phyloP scores from a whole-genome alignment of 2,888 invertebrate genomes.

The Heliconius ismenius region DNA sequence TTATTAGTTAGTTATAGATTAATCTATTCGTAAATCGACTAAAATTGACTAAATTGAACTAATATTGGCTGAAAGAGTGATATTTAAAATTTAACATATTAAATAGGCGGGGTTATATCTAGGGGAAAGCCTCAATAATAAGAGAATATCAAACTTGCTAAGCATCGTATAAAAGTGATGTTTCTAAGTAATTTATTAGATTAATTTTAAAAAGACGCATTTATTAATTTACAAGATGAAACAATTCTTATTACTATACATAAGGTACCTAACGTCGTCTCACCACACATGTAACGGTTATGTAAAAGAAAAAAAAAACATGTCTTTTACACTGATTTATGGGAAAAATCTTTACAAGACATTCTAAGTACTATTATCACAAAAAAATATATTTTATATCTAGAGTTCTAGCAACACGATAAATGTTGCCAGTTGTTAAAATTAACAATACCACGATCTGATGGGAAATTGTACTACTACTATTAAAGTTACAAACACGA shows the following conservation, averaged over 20 bases:
- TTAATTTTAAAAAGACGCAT: slow-evolving; percentile 28
- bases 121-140: slow-evolving; percentile 56
- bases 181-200: slow-evolving; percentile 25
- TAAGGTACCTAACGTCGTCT: slow-evolving; percentile 76
- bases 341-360: slow-evolving; percentile 47
- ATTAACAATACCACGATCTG: slow-evolving; percentile 67
- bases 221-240: slow-evolving; percentile 54
- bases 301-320: slow-evolving; percentile 53
- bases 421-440: slow-evolving; percentile 56
- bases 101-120: slow-evolving; percentile 32
- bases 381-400: slow-evolving; percentile 69
- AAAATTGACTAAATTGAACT: slow-evolving; percentile 38
- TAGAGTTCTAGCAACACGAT: slow-evolving; percentile 66
- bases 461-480: slow-evolving; percentile 72
- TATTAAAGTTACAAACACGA: slow-evolving; percentile 60
- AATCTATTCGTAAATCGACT: slow-evolving; percentile 23
- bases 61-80: slow-evolving; percentile 26
- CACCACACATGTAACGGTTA: slow-evolving; percentile 81
- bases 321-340: slow-evolving; percentile 70
- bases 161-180: slow-evolving; percentile 22
- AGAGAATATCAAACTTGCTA: slow-evolving; percentile 63
- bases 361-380: slow-evolving; percentile 79
- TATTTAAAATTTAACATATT: slow-evolving; percentile 17
- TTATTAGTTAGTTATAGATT: slow-evolving; percentile 24
- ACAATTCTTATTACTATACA: slow-evolving; percentile 56